Evolutionary conservation across 2,888 invertebrate species (phyloP).

Genomic region (Eustalomyia histrio): DNA sequence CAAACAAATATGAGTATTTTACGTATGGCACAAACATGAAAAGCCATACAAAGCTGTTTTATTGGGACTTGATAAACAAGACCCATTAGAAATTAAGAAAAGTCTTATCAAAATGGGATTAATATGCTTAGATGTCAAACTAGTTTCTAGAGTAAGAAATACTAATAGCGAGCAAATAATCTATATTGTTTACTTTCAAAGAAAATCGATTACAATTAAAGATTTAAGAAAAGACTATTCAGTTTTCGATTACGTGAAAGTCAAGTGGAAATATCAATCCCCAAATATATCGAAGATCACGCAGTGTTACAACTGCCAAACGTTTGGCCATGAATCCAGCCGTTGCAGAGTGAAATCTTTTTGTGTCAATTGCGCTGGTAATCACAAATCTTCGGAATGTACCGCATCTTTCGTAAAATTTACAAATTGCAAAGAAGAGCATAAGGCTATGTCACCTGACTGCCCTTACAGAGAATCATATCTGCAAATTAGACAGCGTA

Average conservation of each 20-base stretch:
- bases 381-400: neutral
- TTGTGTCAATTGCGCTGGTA: no score
- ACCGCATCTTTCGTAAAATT: neutral
- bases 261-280: conserved; percentile 6
- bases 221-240: conserved; percentile 10
- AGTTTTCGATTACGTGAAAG: conserved; percentile 3
- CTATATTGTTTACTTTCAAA: conserved; percentile 5
- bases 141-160: neutral
- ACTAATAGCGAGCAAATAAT: neutral
- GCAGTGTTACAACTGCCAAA: no score
- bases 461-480: neutral
- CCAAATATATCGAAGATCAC: no score
- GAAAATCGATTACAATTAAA: neutral
- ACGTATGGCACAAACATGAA: conserved; percentile 6
- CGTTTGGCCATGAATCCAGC: no score
- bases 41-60: neutral
- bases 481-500: conserved; percentile 4
- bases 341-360: no score
- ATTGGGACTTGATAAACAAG: no score
- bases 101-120: neutral
- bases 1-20: no score
- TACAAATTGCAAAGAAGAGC: neutral
- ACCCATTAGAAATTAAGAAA: neutral
- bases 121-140: neutral
- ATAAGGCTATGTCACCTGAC: conserved; percentile 3